Percentiles rank a stretch among this genome's conserved stretches.
These are phyloP conservation scores for Orius insidiosus DNA, from an alignment of 1,140 invertebrate genomes.

Conservation along the genomic window DNA sequence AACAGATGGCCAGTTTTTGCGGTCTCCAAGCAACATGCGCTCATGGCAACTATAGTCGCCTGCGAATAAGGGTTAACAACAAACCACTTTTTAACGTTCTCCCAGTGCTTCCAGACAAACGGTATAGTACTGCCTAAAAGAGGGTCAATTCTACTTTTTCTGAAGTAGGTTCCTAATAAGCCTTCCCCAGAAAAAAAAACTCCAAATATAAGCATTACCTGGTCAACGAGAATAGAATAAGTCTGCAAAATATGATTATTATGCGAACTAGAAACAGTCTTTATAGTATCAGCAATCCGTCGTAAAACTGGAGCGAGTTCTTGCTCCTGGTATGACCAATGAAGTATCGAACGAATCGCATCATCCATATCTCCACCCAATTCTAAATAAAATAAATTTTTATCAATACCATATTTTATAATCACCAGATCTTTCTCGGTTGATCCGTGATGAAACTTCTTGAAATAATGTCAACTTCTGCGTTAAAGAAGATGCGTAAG, in stretches of 20 bases:
- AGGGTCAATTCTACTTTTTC: no score
- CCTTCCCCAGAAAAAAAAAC: not conserved
- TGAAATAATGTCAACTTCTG: slow-evolving; percentile 48
- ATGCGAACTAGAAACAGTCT: not conserved
- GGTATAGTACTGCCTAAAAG: no score
- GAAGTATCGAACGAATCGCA: slow-evolving; percentile 1
- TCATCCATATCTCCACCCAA: slow-evolving; percentile 2
- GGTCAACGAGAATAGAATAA: slow-evolving; percentile 1
- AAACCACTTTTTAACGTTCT: no score
- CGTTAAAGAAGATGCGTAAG: slow-evolving; percentile 41
- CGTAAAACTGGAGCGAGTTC: not conserved
- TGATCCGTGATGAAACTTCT: slow-evolving; percentile 43
- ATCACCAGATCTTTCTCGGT: slow-evolving; percentile 33
- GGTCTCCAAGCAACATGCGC: no score
- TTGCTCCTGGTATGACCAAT: slow-evolving; percentile 10
- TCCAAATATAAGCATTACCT: slow-evolving; percentile 11
- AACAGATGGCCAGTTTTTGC: no score
- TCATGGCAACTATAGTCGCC: no score
- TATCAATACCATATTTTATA: no score
- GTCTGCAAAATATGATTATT: not conserved
- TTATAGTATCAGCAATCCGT: slow-evolving; percentile 2
- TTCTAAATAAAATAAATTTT: slow-evolving; percentile 6
- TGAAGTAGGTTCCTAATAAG: no score
- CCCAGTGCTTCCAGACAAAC: no score
- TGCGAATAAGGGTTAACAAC: no score